Percentiles rank a stretch among this genome's conserved stretches.
These are phyloP conservation scores for Gryllus bimaculatus DNA, from an alignment of 1,140 invertebrate genomes.

Conservation along the genomic window DNA sequence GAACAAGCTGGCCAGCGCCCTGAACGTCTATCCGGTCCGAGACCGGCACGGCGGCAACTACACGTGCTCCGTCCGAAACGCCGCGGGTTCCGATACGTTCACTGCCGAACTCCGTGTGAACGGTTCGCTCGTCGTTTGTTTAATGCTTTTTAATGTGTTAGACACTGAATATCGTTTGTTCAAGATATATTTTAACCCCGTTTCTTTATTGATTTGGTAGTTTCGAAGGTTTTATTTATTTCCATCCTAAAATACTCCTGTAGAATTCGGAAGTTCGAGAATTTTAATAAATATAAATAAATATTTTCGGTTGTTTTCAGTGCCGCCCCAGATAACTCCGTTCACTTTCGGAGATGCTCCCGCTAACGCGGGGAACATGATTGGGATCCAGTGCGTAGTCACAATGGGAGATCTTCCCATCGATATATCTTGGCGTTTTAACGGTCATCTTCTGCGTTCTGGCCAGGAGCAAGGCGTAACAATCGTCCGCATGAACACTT, in stretches of 20 bases:
- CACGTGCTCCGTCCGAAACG: conserved; percentile 41
- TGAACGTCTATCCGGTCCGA: conserved; percentile 32
- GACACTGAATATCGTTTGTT: neutral
- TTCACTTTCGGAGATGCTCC: conserved; percentile 30
- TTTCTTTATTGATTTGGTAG: neutral
- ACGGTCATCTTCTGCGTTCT: conserved; percentile 40
- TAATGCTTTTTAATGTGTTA: neutral
- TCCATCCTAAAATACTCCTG: neutral
- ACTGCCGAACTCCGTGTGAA: conserved; percentile 62
- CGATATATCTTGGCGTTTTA: conserved; percentile 66
- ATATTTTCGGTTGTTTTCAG: conserved; percentile 15
- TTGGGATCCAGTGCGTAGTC: conserved; percentile 60
- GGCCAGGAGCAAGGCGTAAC: conserved; percentile 31
- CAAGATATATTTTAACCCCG: neutral
- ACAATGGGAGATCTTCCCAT: conserved; percentile 75
- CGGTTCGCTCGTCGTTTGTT: conserved; percentile 37
- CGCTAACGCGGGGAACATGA: conserved; percentile 33
- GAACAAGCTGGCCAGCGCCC: conserved; percentile 37
- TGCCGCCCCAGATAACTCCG: conserved; percentile 24
- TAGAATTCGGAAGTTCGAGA: too few species aligned
- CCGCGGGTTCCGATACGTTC: conserved; percentile 58
- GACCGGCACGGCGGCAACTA: conserved; percentile 27
- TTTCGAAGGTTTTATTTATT: neutral
- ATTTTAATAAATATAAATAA: neutral
- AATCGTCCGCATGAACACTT: conserved; percentile 14